Conservation (phyloP, 1,140 invertebrate genomes). For the Steinernema khuongi region DNA sequence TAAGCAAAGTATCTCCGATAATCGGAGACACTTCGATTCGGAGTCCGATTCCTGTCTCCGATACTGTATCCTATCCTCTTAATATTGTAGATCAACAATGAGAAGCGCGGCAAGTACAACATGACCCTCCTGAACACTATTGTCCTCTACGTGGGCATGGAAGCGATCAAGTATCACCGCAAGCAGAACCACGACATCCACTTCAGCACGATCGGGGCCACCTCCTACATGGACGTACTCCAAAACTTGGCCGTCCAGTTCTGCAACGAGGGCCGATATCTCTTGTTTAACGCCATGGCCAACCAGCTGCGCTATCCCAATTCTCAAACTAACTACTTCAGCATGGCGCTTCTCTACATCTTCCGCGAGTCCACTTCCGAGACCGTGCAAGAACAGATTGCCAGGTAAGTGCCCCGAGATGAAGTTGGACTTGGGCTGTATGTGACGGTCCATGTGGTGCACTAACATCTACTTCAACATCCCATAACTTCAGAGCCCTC, state of each 20-base stretch:
- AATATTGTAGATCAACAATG: constrained; percentile 68
- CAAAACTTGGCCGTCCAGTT: constrained; percentile 94
- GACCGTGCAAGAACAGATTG: constrained; percentile 79
- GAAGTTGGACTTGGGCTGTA: too few relatives aligned
- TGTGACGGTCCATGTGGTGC: too few relatives aligned
- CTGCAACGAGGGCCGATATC: constrained; percentile 87
- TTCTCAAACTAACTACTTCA: constrained; percentile 98
- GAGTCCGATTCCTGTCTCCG: too few relatives aligned
- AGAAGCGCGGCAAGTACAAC: constrained; percentile 77
- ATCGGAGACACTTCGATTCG: too few relatives aligned
- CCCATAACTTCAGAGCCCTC: constrained; percentile 69
- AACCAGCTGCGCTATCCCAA: constrained; percentile 98
- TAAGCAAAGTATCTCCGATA: too few relatives aligned
- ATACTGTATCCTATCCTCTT: neutral
- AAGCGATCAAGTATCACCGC: constrained; percentile 73
- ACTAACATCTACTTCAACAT: constrained; percentile 3
- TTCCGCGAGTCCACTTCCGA: constrained; percentile 97
- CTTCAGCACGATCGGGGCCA: constrained; percentile 87
- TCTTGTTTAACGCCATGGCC: constrained; percentile 95
- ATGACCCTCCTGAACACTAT: constrained; percentile 91
- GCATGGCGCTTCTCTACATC: constrained; percentile 86
- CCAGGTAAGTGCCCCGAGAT: constrained; percentile 63
- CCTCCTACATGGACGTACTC: constrained; percentile 98
- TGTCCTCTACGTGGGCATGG: constrained; percentile 91
- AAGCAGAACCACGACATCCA: constrained; percentile 73